Percentiles rank a stretch among this genome's conserved stretches.
phyloP scores from a whole-genome alignment of 2,113 vertebrate genomes.

The Galemys pyrenaicus region DNA sequence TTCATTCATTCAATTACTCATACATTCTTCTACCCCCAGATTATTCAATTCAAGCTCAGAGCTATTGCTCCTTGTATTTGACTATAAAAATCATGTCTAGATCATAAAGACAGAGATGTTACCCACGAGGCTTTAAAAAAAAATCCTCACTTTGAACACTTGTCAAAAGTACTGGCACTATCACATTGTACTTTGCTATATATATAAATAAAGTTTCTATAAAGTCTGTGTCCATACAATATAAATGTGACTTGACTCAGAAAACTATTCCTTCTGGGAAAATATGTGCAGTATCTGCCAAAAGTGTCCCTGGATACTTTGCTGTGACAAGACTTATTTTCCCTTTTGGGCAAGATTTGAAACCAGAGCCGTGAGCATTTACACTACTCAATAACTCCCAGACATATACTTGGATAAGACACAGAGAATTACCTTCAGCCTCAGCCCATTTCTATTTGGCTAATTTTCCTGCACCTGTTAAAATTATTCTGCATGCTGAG shows the following conservation, averaged over 20 bases:
- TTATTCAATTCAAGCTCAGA: conserved; percentile 9
- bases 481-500: background rate
- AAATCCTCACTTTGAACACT: conserved; percentile 63
- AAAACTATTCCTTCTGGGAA: conserved; percentile 54
- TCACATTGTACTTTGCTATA: conserved; percentile 46
- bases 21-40: background rate
- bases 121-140: conserved; percentile 15
- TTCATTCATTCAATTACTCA: no score
- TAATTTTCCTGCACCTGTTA: conserved; percentile 59
- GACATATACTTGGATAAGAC: conserved; percentile 39
- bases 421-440: background rate
- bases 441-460: conserved; percentile 53
- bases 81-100: conserved; percentile 26
- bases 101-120: conserved; percentile 42
- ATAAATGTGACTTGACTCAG: conserved; percentile 67
- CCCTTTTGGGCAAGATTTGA: conserved; percentile 65
- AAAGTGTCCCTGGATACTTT: conserved; percentile 9
- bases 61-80: background rate
- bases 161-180: conserved; percentile 71
- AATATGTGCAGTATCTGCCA: background rate
- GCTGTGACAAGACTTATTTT: conserved; percentile 64
- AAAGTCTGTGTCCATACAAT: conserved; percentile 47
- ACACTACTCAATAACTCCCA: background rate
- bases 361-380: conserved; percentile 58
- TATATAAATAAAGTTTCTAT: no score